phyloP scores from a whole-genome alignment of 2,888 invertebrate species.

The Enchytraeus crypticus region DNA sequence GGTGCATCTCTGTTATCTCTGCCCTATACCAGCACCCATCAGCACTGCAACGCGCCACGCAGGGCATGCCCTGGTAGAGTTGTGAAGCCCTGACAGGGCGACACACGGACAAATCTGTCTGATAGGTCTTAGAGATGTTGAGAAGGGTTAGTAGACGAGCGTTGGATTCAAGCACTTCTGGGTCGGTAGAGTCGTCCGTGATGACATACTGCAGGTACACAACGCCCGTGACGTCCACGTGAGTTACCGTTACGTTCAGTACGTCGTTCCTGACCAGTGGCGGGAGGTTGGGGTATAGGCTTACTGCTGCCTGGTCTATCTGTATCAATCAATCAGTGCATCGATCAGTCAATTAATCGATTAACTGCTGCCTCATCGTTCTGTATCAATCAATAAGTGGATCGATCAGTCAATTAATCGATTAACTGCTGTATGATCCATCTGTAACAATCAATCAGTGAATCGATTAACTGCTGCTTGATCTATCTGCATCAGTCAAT shows the following conservation, averaged over 20 bases:
- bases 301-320: too few species aligned
- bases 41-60: constrained; percentile 37
- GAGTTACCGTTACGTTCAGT: not conserved
- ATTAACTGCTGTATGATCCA: too few species aligned
- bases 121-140: not conserved
- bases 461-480: too few species aligned
- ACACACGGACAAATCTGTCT: not conserved
- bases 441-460: too few species aligned
- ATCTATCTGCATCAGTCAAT: too few species aligned
- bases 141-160: not conserved
- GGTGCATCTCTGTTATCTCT: constrained; percentile 49
- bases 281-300: too few species aligned
- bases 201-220: not conserved
- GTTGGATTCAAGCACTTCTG: not conserved
- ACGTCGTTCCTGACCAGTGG: too few species aligned
- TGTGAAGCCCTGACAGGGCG: not conserved
- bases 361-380: too few species aligned
- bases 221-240: not conserved
- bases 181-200: not conserved
- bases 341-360: too few species aligned
- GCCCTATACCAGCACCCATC: constrained; percentile 63
- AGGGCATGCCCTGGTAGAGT: constrained; percentile 8
- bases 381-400: too few species aligned
- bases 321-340: too few species aligned
- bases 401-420: too few species aligned